Base-by-base conservation (phyloP, 1,140 invertebrate species). In the Oreohelix idahoensis region DNA sequence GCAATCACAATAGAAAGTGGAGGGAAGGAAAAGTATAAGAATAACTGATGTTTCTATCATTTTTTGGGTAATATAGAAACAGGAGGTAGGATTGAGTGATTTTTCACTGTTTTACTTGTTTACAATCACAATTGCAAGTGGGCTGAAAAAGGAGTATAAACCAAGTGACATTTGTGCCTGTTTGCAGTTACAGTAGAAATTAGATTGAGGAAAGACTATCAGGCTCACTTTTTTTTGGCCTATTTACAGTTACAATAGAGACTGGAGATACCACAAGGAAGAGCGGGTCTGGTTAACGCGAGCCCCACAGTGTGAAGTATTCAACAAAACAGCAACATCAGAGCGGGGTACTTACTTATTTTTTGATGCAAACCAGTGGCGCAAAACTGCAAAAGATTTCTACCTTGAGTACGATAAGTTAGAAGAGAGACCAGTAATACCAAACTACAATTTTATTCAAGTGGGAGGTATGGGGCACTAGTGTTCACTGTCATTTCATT, bases 231-330 rank as follows among this genome's bases (percentile, higher is more conserved):
- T 74, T 74, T 35, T 45, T 49, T n/a, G n/a, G n/a, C n/a, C n/a
- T n/a, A 8, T 32, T 53, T 78, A 20, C 86, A 95, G 98, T 92
- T 98, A 99, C 92, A 97, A 95, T 93, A 95, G 98, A 92, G 98
- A 99, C 90, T 99, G 98, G 98, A 95, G 98, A 93, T 99, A 98
- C 94, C 98, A 99, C 93, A 99, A 97, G 94, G 98, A 99, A 91
- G 98, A 99, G 92, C 97, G 98, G 93, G 96, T 99, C 87, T 99
- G 98, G 98, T 97, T 99, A 92, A 99, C 98, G 86, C 96, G 98
- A 93, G 97, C 97, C 88, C 97, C 97, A 83, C 97, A 97, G 86
- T 95, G 97, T 93, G 96, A 96, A 85, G 95, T 97, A 86, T 94
- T 96, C 84, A 97, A 99, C 93, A 99, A 99, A 94, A 98, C 97